phyloP scores from a whole-genome alignment of 2,113 vertebrate genomes.

The Vanacampus margaritifer region DNA sequence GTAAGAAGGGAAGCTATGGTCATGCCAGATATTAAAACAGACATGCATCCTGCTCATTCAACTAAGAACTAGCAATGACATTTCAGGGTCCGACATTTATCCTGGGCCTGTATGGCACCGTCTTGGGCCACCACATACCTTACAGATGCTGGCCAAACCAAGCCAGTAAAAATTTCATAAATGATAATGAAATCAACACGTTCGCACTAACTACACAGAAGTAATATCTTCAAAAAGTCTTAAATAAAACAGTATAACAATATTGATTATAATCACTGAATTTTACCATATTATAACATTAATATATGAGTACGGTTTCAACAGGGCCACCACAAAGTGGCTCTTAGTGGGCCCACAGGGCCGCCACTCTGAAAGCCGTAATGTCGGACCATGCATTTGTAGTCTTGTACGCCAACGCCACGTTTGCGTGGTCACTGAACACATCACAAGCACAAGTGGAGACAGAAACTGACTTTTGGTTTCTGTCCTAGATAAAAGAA shows the following conservation, averaged over 20 bases:
- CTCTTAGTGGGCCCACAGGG: neutral
- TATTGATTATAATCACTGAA: no score
- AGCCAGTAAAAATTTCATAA: no score
- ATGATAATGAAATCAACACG: no score
- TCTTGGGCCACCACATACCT: no score
- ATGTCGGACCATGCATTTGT: neutral
- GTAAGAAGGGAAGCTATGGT: constrained; percentile 15
- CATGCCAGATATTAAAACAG: constrained; percentile 20
- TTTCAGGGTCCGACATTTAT: neutral
- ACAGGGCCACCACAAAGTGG: neutral
- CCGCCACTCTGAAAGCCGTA: no score
- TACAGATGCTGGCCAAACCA: no score
- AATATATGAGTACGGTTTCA: no score
- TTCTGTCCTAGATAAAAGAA: constrained; percentile 60
- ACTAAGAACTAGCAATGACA: constrained; percentile 3
- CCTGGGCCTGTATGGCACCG: no score
- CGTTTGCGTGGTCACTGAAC: constrained; percentile 21
- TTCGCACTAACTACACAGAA: no score
- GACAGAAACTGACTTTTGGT: constrained; percentile 47
- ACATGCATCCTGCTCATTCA: constrained; percentile 11
- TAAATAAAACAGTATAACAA: no score
- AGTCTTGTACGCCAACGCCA: neutral
- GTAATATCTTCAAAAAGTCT: no score
- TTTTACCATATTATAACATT: no score
- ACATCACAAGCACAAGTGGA: constrained; percentile 37